These are phyloP conservation scores for Protula sp. DNA, from an alignment of 2,888 invertebrate genomes.

Conservation along the genomic window DNA sequence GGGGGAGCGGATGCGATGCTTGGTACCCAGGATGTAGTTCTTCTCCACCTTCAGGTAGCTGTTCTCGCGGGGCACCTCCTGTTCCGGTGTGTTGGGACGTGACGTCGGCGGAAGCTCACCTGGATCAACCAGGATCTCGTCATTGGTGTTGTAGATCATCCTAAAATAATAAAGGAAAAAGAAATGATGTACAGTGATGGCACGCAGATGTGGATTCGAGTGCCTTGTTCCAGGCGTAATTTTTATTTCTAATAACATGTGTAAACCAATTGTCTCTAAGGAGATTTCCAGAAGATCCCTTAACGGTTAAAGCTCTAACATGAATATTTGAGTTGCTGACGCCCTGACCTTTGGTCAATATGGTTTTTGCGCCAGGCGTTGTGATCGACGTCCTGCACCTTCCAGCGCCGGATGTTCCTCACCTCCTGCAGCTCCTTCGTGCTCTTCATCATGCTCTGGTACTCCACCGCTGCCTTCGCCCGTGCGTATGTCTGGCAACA, in stretches of 20 bases:
- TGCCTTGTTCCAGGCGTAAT: too few relatives aligned
- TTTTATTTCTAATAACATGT: too few relatives aligned
- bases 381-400: neutral
- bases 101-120: neutral
- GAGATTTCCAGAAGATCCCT: too few relatives aligned
- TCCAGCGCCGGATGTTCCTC: neutral
- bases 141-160: neutral
- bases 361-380: neutral
- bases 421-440: neutral
- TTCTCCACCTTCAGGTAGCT: neutral
- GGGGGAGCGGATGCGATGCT: neutral
- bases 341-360: neutral
- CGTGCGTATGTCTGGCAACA: slow-evolving; percentile 7
- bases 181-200: too few relatives aligned
- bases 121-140: neutral
- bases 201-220: too few relatives aligned
- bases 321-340: too few relatives aligned
- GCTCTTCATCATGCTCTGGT: neutral
- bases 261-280: too few relatives aligned
- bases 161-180: neutral
- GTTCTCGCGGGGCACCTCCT: neutral
- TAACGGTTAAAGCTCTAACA: too few relatives aligned
- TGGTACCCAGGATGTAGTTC: neutral
- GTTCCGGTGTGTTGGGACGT: neutral
- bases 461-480: neutral